Conservation (phyloP, 2,113 vertebrate genomes). For the Gymnorhina tibicen region DNA sequence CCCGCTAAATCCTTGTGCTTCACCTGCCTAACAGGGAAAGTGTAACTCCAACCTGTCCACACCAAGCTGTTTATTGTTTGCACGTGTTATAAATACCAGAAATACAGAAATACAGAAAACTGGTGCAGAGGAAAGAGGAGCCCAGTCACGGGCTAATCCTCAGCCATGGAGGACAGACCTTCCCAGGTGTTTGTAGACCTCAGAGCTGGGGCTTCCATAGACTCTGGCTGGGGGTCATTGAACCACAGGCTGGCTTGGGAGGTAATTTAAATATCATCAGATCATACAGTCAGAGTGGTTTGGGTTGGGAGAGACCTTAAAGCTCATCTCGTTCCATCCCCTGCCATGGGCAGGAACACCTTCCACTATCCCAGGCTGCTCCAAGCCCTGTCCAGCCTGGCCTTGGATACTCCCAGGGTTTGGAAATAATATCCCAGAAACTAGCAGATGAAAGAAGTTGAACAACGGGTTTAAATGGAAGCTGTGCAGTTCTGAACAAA, state of each 20-base stretch:
- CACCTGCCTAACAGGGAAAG: background rate
- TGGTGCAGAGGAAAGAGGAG: background rate
- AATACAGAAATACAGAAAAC: background rate
- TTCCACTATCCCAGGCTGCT: background rate
- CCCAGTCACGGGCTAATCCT: background rate
- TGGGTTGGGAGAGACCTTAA: background rate
- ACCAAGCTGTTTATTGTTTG: background rate
- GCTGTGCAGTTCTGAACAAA: background rate
- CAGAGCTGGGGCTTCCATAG: background rate
- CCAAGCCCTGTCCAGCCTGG: background rate
- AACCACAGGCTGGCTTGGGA: background rate
- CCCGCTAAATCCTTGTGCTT: background rate
- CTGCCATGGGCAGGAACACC: background rate
- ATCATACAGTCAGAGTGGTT: background rate
- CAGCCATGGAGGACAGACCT: background rate
- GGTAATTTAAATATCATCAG: background rate
- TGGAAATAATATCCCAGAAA: background rate
- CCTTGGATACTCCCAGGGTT: background rate
- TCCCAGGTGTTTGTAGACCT: background rate
- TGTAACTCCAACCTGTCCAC: background rate
- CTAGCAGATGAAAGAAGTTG: background rate
- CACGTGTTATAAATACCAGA: background rate
- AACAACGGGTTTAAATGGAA: background rate
- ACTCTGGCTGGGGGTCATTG: background rate
- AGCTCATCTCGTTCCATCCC: rapidly evolving